Percentiles rank a stretch among this genome's conserved stretches.
These are phyloP conservation scores for Loxodonta africana DNA, from an alignment of 2,113 vertebrate species.

Conservation along the genomic window DNA sequence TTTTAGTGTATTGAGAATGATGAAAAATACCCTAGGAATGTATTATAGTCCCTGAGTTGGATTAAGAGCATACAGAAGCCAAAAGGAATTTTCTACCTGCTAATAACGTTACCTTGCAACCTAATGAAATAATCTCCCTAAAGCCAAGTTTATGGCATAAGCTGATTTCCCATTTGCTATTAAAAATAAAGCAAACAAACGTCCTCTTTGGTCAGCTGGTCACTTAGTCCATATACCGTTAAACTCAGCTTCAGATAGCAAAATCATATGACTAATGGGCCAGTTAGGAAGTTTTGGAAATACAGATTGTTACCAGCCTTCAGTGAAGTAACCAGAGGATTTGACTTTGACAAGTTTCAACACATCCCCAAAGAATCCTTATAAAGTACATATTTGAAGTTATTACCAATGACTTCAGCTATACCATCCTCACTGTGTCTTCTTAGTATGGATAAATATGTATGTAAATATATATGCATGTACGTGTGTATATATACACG, in stretches of 20 bases:
- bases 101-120: constrained; percentile 79
- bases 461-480: background rate
- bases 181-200: constrained; percentile 77
- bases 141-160: constrained; percentile 71
- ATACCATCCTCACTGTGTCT: background rate
- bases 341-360: background rate
- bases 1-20: constrained; percentile 77
- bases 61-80: constrained; percentile 76
- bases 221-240: background rate
- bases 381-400: background rate
- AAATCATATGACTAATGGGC: background rate
- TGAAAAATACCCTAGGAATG: constrained; percentile 83
- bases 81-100: constrained; percentile 81
- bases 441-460: background rate
- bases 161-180: constrained; percentile 74
- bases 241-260: background rate
- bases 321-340: background rate
- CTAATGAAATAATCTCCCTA: constrained; percentile 82
- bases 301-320: background rate
- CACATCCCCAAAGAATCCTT: background rate
- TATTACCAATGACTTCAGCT: background rate
- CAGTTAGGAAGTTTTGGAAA: background rate
- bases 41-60: constrained; percentile 79
- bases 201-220: constrained; percentile 43
- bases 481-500: background rate